Conservation (phyloP, 2,113 vertebrate species). For the Turnix velox region DNA sequence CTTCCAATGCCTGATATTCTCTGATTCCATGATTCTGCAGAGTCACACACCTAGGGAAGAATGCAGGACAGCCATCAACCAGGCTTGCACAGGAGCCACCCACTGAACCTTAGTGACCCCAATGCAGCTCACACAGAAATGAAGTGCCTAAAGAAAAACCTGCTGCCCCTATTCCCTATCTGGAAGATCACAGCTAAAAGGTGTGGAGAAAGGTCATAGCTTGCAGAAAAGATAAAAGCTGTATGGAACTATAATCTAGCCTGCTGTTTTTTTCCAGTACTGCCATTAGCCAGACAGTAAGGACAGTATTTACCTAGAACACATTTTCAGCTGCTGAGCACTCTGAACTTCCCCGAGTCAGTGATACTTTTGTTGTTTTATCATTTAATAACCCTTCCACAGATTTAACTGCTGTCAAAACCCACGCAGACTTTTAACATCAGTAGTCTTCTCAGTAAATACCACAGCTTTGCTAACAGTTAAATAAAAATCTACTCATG, state of each 20-base stretch:
- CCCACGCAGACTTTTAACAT: neutral
- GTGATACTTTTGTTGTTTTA: neutral
- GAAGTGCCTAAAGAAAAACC: neutral
- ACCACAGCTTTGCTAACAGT: neutral
- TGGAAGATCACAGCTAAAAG: rapidly evolving
- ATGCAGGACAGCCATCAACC: rapidly evolving
- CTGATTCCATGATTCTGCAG: too few relatives aligned
- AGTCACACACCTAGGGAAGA: too few relatives aligned
- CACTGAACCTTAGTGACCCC: neutral
- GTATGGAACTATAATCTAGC: neutral
- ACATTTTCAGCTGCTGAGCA: neutral
- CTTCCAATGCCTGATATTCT: too few relatives aligned
- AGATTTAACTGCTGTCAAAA: neutral
- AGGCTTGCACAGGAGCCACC: neutral
- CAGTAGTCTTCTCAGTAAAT: neutral
- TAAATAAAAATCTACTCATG: neutral
- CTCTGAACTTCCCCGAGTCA: neutral
- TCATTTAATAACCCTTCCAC: neutral
- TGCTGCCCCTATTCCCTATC: neutral
- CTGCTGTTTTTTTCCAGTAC: neutral
- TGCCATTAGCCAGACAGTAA: neutral
- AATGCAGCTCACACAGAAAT: neutral
- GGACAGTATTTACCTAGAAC: neutral
- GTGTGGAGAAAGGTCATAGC: rapidly evolving
- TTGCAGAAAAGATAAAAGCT: neutral